phyloP scores from a whole-genome alignment of 1,140 invertebrate species.

The Spodoptera frugiperda region DNA sequence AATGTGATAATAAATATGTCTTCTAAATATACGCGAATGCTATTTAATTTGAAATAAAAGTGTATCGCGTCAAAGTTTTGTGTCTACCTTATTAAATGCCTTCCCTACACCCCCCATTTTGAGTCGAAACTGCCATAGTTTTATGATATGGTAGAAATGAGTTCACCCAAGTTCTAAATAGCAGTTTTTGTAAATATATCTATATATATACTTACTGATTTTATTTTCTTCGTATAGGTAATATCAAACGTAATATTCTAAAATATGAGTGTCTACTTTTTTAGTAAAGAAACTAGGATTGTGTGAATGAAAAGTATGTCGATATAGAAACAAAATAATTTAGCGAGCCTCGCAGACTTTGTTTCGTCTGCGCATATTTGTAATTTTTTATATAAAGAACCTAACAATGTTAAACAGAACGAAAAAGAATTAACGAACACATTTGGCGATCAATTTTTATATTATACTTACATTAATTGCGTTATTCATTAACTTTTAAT shows the following conservation, averaged over 20 bases:
- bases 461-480: too few species aligned
- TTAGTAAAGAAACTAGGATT: too few species aligned
- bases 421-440: too few species aligned
- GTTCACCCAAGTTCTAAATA: constrained; percentile 40
- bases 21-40: constrained; percentile 19
- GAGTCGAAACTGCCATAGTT: neutral
- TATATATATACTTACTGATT: neutral
- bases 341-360: too few species aligned
- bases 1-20: constrained; percentile 39
- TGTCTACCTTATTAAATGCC: neutral
- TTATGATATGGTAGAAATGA: neutral
- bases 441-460: too few species aligned
- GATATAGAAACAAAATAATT: too few species aligned
- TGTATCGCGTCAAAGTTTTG: neutral
- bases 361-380: too few species aligned
- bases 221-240: constrained; percentile 13
- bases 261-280: too few species aligned
- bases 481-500: too few species aligned
- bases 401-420: too few species aligned
- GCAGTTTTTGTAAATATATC: constrained; percentile 23
- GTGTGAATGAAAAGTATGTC: too few species aligned
- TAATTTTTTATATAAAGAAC: too few species aligned
- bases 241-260: constrained; percentile 21
- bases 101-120: neutral
- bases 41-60: constrained; percentile 33